phyloP scores from a whole-genome alignment of 2,797 vertebrate genomes.

The Taeniopygia guttata region DNA sequence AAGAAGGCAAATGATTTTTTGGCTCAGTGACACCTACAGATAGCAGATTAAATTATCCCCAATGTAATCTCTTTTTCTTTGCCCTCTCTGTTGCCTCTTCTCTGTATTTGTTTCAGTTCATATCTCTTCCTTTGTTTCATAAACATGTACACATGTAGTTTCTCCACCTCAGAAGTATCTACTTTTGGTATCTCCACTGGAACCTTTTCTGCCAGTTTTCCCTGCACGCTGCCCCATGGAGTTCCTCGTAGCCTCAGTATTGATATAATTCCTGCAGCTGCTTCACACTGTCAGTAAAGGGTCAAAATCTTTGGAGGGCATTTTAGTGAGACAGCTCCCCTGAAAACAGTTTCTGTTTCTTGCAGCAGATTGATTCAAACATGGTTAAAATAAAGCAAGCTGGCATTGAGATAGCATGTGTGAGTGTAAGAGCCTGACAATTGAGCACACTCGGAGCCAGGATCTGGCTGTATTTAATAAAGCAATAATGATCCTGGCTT shows the following conservation, averaged over 20 bases:
- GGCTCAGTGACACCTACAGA: neutral
- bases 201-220: neutral
- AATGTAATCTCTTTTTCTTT: neutral
- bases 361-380: constrained; percentile 23
- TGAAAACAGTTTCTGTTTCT: constrained; percentile 31
- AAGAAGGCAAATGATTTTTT: neutral
- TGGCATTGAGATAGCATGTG: neutral
- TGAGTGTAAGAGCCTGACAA: neutral
- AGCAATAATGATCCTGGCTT: constrained; percentile 52
- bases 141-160: neutral
- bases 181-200: neutral
- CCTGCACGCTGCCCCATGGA: fast-evolving
- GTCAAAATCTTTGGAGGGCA: neutral
- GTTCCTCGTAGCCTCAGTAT: neutral
- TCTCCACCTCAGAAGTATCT: neutral
- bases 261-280: neutral
- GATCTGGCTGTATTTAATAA: constrained; percentile 56
- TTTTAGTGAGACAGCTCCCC: neutral
- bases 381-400: constrained; percentile 37
- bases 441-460: neutral
- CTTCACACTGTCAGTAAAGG: neutral
- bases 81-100: neutral
- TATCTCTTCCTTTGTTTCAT: neutral
- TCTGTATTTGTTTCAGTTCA: neutral
- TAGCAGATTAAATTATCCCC: neutral